Conservation (phyloP, 2,888 invertebrate genomes). For the Caenorhabditis doughertyi region DNA sequence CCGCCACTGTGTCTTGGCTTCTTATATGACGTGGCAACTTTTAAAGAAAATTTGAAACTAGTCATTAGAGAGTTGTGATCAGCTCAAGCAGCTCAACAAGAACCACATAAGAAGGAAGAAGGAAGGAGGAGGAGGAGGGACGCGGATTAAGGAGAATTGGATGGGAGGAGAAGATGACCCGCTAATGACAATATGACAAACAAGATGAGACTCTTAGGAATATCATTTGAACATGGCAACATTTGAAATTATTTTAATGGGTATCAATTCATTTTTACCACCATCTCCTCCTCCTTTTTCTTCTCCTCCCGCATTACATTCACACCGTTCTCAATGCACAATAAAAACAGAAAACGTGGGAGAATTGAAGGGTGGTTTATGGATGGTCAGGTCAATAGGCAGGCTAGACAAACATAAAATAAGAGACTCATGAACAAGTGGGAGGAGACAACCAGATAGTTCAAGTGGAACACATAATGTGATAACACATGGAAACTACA, state of each 20-base stretch:
- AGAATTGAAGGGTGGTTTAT: constrained; percentile 6
- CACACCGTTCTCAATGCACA: constrained; percentile 9
- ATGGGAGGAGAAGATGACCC: constrained; percentile 30
- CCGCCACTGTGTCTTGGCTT: constrained; percentile 40
- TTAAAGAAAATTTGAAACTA: constrained; percentile 8
- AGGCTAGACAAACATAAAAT: constrained; percentile 53
- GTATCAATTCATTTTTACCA: neutral
- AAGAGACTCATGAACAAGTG: constrained; percentile 31
- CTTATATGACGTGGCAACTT: constrained; percentile 53
- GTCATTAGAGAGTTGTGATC: constrained; percentile 24
- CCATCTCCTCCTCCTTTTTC: neutral
- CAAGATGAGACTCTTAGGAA: constrained; percentile 29
- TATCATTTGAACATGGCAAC: constrained; percentile 10
- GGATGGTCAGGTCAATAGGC: constrained; percentile 55
- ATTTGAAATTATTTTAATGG: constrained; percentile 3
- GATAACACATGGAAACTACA: constrained; percentile 37
- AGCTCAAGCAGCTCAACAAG: constrained; percentile 7
- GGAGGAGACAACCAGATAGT: constrained; percentile 44
- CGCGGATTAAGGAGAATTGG: constrained; percentile 46
- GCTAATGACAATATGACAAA: constrained; percentile 63
- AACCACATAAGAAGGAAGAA: constrained; percentile 25
- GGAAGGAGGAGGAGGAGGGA: constrained; percentile 12
- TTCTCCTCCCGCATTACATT: neutral
- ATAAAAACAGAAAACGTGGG: constrained; percentile 35
- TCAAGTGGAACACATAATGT: constrained; percentile 46